Evolutionary conservation across 2,888 invertebrate genomes (phyloP).

Genomic region (Macrophya alboannulata): DNA sequence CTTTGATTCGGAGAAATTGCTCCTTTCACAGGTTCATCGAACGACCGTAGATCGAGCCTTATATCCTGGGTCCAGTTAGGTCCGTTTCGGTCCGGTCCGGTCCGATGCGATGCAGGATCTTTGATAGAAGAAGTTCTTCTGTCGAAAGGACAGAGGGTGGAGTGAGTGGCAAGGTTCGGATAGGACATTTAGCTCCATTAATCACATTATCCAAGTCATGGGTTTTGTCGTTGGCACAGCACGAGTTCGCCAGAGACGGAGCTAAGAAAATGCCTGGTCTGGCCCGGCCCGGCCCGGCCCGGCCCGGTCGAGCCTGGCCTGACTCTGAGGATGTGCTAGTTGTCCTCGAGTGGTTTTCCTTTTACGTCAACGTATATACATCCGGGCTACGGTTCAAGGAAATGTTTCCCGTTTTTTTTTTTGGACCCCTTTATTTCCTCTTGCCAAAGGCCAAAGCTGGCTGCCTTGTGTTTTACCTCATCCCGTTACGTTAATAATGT

Average conservation of each 20-base stretch:
- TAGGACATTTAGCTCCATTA: slow-evolving; percentile 71
- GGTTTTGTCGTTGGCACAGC: slow-evolving; percentile 68
- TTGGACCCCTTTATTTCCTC: slow-evolving; percentile 54
- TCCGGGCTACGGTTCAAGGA: slow-evolving; percentile 59
- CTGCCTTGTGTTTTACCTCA: not conserved
- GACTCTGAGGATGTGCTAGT: slow-evolving; percentile 38
- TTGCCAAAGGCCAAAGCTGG: not conserved
- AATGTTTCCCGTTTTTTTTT: slow-evolving; percentile 64
- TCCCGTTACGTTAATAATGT: not conserved
- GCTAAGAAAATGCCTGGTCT: slow-evolving; percentile 57
- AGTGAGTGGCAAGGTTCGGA: slow-evolving; percentile 57
- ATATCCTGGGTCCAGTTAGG: not conserved
- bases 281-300: not conserved
- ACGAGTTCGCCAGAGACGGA: slow-evolving; percentile 57
- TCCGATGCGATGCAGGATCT: not conserved
- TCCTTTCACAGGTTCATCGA: slow-evolving; percentile 51
- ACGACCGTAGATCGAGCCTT: slow-evolving; percentile 15
- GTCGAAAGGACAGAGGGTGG: slow-evolving; percentile 47
- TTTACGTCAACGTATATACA: slow-evolving; percentile 39
- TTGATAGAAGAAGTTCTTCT: slow-evolving; percentile 42
- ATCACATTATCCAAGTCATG: slow-evolving; percentile 72
- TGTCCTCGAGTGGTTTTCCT: slow-evolving; percentile 63
- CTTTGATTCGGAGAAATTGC: slow-evolving; percentile 52
- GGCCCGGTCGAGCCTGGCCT: not conserved
- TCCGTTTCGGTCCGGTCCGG: not conserved